These are phyloP conservation scores for Zelostemma sp. DNA, from an alignment of 1,140 invertebrate genomes.

Conservation along the genomic window DNA sequence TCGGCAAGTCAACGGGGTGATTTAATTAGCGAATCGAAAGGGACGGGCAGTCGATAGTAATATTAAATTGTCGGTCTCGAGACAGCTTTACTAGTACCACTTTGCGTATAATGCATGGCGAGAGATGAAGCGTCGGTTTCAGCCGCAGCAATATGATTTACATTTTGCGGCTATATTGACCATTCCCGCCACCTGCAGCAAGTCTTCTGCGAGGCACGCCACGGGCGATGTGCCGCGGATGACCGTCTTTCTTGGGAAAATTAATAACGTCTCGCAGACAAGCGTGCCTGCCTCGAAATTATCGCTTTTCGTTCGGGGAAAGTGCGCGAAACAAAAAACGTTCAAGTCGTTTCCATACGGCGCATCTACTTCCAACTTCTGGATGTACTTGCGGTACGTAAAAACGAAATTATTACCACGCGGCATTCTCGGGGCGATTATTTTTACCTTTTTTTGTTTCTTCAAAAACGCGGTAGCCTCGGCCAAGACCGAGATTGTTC, in stretches of 20 bases:
- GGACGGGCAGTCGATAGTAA: conserved; percentile 59
- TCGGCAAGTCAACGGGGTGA: too few species aligned
- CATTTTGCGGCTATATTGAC: conserved; percentile 70
- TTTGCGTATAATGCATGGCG: conserved; percentile 50
- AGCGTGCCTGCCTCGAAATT: conserved; percentile 30
- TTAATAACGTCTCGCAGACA: conserved; percentile 57
- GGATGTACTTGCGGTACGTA: too few species aligned
- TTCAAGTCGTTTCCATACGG: too few species aligned
- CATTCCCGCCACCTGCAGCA: conserved; percentile 69
- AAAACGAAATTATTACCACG: too few species aligned
- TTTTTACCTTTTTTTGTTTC: not conserved
- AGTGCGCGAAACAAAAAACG: conserved; percentile 5
- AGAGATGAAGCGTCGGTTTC: conserved; percentile 42
- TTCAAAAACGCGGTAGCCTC: too few species aligned
- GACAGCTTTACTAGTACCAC: conserved; percentile 38
- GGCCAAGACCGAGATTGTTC: not conserved
- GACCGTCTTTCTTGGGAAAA: conserved; percentile 61
- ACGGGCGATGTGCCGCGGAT: conserved; percentile 53
- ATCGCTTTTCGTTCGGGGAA: conserved; percentile 33
- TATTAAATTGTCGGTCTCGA: conserved; percentile 46
- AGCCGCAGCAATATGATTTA: conserved; percentile 69
- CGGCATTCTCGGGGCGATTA: not conserved
- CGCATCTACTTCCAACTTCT: too few species aligned
- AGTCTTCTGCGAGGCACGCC: conserved; percentile 48
- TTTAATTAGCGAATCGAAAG: conserved; percentile 58